Evolutionary conservation across 2,888 invertebrate species (phyloP).

Genomic region (Hypsopygia costalis): DNA sequence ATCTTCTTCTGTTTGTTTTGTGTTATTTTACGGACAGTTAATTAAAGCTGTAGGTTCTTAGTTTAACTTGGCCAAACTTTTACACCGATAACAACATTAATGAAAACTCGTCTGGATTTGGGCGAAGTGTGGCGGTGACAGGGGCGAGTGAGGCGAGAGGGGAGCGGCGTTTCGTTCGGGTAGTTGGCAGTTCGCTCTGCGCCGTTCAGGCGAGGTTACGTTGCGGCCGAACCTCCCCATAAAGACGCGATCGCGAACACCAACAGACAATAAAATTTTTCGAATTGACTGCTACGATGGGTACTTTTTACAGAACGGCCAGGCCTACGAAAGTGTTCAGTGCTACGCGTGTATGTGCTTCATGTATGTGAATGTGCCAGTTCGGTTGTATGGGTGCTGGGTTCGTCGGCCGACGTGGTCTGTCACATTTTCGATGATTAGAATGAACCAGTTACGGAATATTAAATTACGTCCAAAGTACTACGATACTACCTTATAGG

Average conservation of each 20-base stretch:
- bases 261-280: slow-evolving; percentile 32
- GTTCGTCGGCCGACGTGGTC: slow-evolving; percentile 51
- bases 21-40: slow-evolving; percentile 71
- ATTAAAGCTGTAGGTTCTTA: slow-evolving; percentile 67
- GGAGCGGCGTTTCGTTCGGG: slow-evolving; percentile 51
- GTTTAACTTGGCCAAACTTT: slow-evolving; percentile 70
- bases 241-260: slow-evolving; percentile 42
- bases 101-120: slow-evolving; percentile 75
- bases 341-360: slow-evolving; percentile 54
- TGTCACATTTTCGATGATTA: slow-evolving; percentile 60
- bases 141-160: slow-evolving; percentile 46
- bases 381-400: slow-evolving; percentile 63
- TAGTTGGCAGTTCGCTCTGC: slow-evolving; percentile 59
- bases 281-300: slow-evolving; percentile 31
- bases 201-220: slow-evolving; percentile 52
- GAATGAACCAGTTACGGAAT: slow-evolving; percentile 40
- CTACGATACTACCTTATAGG: slow-evolving; percentile 46
- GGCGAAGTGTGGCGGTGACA: slow-evolving; percentile 65
- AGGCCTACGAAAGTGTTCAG: slow-evolving; percentile 44
- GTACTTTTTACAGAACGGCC: slow-evolving; percentile 25
- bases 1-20: slow-evolving; percentile 47
- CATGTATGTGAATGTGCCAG: slow-evolving; percentile 44
- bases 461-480: slow-evolving; percentile 26
- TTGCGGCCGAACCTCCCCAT: slow-evolving; percentile 34
- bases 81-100: slow-evolving; percentile 77